Percentiles rank a stretch among this genome's conserved stretches.
Evolutionary conservation across 2,797 vertebrate genomes (phyloP).

Genomic region (Malacoraja senta): DNA sequence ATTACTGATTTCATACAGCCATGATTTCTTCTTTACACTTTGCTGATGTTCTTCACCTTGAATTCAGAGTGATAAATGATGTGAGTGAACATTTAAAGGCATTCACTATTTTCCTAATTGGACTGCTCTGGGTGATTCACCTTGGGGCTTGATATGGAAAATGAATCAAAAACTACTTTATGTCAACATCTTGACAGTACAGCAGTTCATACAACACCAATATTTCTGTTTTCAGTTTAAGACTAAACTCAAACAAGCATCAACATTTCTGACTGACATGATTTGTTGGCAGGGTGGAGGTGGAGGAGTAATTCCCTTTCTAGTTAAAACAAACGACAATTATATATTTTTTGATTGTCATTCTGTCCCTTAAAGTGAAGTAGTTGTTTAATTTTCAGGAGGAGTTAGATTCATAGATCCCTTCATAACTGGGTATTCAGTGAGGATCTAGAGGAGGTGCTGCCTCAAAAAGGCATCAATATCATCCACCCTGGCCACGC

Average conservation of each 20-base stretch:
- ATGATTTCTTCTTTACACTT: constrained; percentile 52
- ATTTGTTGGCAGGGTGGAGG: constrained; percentile 32
- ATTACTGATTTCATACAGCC: constrained; percentile 47
- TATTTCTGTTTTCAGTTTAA: constrained; percentile 46
- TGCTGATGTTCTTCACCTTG: constrained; percentile 41
- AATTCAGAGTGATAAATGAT: constrained; percentile 43
- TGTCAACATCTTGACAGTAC: constrained; percentile 42
- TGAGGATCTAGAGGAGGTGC: constrained; percentile 44
- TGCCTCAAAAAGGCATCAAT: too few relatives aligned
- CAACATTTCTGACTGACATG: constrained; percentile 41
- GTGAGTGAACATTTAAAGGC: constrained; percentile 43
- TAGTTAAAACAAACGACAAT: constrained; percentile 37
- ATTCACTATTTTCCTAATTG: constrained; percentile 51
- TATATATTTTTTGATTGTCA: constrained; percentile 30
- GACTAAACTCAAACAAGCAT: constrained; percentile 45
- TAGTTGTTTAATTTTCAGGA: constrained; percentile 43
- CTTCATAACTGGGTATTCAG: constrained; percentile 44
- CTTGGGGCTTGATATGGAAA: constrained; percentile 44
- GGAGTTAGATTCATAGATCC: constrained; percentile 46
- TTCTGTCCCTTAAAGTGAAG: constrained; percentile 27
- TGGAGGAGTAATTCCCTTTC: constrained; percentile 33
- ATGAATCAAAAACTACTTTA: constrained; percentile 46
- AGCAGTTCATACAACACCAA: constrained; percentile 45
- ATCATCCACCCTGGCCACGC: too few relatives aligned
- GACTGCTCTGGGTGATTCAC: constrained; percentile 44